Conservation (phyloP, 2,113 vertebrate genomes). For the Atherinomorus stipes region DNA sequence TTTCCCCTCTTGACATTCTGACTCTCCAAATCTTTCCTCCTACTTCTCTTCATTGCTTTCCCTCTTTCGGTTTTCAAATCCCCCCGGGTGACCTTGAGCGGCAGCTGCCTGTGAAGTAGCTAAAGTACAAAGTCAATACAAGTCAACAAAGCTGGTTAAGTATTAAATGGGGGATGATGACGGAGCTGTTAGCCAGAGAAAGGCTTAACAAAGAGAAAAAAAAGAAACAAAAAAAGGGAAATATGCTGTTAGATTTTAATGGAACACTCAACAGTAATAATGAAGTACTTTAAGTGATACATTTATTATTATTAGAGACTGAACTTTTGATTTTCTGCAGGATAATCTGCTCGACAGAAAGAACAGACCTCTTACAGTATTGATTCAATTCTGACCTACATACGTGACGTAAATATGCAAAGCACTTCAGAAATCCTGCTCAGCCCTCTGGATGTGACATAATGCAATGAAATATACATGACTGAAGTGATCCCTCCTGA, state of each 20-base stretch:
- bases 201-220: constrained; percentile 37
- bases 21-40: constrained; percentile 22
- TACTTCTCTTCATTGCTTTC: background rate
- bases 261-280: constrained; percentile 45
- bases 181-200: constrained; percentile 42
- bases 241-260: constrained; percentile 34
- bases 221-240: background rate
- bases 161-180: constrained; percentile 72
- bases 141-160: constrained; percentile 73
- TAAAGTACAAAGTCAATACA: constrained; percentile 76
- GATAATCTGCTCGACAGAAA: constrained; percentile 11
- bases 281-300: constrained; percentile 25
- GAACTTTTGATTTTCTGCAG: constrained; percentile 26
- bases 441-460: background rate
- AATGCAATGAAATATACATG: background rate
- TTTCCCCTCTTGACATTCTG: constrained; percentile 44
- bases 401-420: background rate
- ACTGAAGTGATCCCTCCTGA: background rate
- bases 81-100: constrained; percentile 64
- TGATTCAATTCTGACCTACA: constrained; percentile 1
- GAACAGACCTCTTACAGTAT: constrained; percentile 4
- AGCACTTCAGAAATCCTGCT: background rate
- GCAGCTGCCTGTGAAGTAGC: constrained; percentile 61
- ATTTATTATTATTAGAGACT: constrained; percentile 18
- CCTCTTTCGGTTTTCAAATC: constrained; percentile 16